Evolutionary conservation across 2,888 invertebrate species (phyloP), one percentile per base, ranked within the genome.

Genomic region (Serrognathus titanus): DNA sequence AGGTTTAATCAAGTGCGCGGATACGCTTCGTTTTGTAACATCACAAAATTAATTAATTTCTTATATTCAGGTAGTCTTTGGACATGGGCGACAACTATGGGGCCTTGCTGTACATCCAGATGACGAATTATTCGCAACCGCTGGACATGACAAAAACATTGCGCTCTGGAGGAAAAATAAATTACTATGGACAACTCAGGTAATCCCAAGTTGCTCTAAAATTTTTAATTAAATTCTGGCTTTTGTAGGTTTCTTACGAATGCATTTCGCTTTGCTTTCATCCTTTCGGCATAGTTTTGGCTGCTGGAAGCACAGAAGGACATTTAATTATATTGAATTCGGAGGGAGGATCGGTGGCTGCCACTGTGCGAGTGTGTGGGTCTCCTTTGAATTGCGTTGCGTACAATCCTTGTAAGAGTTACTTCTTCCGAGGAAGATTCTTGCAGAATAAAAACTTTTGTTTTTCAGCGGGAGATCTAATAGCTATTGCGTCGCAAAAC

Each of bases 401-500:
- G 47, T 96, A 91, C 73, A 94, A 93, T 78, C 90, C 93, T 69
- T 89, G 94, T 94, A 78, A 76, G 79, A 69, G 1, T 31, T 31
- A 6, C 24, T 31, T 31, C 5, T 5, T 31, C 4, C 4, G 24
- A 3, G 7, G 7, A 31, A 6, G 24, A 1, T 31, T 31, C 24
- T 3, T 31, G 4, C 2, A 31, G 7, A 1, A 31, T 31, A 31
- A 31, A 31, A 46, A n/a, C 6, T 24, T 1, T 13, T 4, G n/a
- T 8, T 46, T 11, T 79, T 58, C 76, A 95, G 94, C 90, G 70
- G 94, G 94, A 2, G 91, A 92, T 69, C 83, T 88, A 71, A 84
- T 96, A 55, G 94, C 94, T 3, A 90, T 94, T 73, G 94, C 94
- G 1, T 92, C 92, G 0, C 93, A 94, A 76, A 95, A 95, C 71